phyloP scores from a whole-genome alignment of 2,113 vertebrate genomes.

The Protobothrops mucrosquamatus region DNA sequence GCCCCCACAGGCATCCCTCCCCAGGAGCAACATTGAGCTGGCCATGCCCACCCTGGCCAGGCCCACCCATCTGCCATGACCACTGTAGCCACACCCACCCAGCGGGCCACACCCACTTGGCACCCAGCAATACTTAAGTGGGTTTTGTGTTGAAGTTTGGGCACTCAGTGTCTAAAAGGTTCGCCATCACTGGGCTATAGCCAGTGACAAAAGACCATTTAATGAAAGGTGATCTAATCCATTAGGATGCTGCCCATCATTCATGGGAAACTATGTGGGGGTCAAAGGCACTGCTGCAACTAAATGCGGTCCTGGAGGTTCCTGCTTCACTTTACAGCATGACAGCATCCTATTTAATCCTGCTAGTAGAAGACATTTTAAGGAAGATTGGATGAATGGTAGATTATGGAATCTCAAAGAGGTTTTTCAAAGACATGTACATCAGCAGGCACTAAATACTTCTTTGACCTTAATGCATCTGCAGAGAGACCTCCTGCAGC shows the following conservation, averaged over 20 bases:
- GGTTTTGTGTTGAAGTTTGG: no score
- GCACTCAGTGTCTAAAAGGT: no score
- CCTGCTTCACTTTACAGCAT: background rate
- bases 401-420: background rate
- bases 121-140: no score
- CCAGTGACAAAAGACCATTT: background rate
- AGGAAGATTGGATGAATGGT: background rate
- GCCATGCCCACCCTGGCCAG: no score
- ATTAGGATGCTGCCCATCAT: background rate
- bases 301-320: background rate
- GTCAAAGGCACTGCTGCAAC: background rate
- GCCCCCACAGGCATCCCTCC: no score
- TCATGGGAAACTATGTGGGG: background rate
- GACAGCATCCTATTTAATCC: background rate
- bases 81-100: no score
- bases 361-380: background rate
- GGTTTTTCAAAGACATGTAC: background rate
- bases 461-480: background rate
- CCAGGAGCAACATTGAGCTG: no score
- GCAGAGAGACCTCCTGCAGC: background rate
- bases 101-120: no score
- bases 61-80: no score
- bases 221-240: background rate
- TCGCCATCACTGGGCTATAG: no score
- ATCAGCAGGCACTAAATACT: background rate